Conservation (phyloP, 2,113 vertebrate genomes). For the Hemicordylus capensis region DNA sequence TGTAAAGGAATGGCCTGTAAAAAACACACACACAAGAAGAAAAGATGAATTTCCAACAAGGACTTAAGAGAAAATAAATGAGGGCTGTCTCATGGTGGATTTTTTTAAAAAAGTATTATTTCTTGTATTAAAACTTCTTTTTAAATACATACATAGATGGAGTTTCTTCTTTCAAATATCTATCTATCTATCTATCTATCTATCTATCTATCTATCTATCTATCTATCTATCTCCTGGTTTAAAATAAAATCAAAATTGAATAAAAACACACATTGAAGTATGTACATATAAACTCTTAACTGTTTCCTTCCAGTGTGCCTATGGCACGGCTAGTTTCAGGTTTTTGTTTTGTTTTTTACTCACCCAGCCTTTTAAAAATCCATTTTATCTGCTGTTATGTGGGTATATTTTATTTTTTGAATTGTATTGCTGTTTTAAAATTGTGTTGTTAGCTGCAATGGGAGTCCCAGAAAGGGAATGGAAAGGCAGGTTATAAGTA, state of each 20-base stretch:
- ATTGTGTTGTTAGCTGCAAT: background rate
- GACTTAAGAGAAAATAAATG: rapidly evolving
- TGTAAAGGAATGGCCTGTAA: slow-evolving; percentile 47
- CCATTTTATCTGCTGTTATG: background rate
- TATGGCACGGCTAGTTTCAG: background rate
- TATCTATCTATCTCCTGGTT: too few species aligned
- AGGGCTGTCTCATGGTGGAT: background rate
- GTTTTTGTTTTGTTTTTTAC: background rate
- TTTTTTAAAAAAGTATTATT: background rate
- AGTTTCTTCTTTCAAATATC: too few species aligned
- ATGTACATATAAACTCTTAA: background rate
- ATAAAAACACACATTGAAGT: background rate
- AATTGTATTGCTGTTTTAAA: background rate
- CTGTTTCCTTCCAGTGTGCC: background rate
- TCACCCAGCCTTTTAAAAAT: background rate
- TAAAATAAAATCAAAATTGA: background rate
- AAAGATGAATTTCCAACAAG: slow-evolving; percentile 10
- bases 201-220: too few species aligned
- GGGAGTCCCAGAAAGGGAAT: background rate
- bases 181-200: too few species aligned
- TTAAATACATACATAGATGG: too few species aligned
- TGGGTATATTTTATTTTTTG: background rate
- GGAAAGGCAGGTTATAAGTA: background rate
- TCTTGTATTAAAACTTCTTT: background rate
- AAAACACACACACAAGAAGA: slow-evolving; percentile 9